A percentile compares a stretch with the other conserved stretches of the same genome.
Evolutionary conservation across 1,140 invertebrate genomes (phyloP).

Genomic region (Trialeurodes vaporariorum): DNA sequence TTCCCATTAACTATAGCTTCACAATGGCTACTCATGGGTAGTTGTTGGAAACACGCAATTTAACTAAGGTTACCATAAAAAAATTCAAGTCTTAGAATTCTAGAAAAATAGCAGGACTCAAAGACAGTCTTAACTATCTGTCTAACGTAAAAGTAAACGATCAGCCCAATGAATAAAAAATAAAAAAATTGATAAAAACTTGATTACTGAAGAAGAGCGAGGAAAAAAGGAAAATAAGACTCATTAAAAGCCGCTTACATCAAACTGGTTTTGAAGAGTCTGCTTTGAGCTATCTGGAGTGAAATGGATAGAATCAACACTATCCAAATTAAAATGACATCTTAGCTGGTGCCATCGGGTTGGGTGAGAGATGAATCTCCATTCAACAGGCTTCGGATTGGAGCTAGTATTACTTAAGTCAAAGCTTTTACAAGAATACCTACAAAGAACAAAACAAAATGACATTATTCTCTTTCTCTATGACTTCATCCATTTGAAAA

Average conservation of each 20-base stretch:
- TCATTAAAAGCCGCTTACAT: constrained; percentile 36
- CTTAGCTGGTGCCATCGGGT: constrained; percentile 55
- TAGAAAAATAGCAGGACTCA: too few relatives aligned
- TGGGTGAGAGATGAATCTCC: constrained; percentile 48
- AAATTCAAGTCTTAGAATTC: too few relatives aligned
- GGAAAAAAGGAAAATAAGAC: constrained; percentile 5
- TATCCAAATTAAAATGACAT: constrained; percentile 53
- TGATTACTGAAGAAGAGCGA: constrained; percentile 41
- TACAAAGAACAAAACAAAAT: constrained; percentile 22
- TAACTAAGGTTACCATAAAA: too few relatives aligned
- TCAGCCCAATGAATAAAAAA: too few relatives aligned
- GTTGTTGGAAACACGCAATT: too few relatives aligned
- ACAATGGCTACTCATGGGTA: too few relatives aligned
- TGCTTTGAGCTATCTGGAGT: constrained; percentile 41
- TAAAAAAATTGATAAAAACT: too few relatives aligned
- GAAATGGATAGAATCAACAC: constrained; percentile 41
- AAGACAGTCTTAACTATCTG: too few relatives aligned
- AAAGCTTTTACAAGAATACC: constrained; percentile 34
- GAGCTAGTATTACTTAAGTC: constrained; percentile 24
- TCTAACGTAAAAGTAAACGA: too few relatives aligned
- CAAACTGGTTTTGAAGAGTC: constrained; percentile 50
- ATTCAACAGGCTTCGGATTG: constrained; percentile 43
- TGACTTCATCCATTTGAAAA: too few relatives aligned
- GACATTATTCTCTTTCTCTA: too few relatives aligned
- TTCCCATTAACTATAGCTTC: too few relatives aligned